Base-by-base conservation (phyloP, 2,888 invertebrate species). In the Druceiella hillmani region DNA sequence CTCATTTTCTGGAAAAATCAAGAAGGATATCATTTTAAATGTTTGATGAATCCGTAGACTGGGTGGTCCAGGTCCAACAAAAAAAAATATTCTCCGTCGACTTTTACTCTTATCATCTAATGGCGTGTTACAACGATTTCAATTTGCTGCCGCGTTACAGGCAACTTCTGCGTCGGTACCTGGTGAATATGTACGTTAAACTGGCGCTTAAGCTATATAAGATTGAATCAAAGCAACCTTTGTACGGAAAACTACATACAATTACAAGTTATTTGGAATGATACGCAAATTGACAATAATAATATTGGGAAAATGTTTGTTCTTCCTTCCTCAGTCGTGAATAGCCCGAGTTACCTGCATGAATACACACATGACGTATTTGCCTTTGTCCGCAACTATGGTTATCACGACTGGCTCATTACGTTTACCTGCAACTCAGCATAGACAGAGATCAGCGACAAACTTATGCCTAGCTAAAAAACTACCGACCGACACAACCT, bases 241-340 rank as follows among this genome's bases (percentile, higher is more conserved):
- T 46, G 57, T 22, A 17, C 50, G 2, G 58, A 57, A 29, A 44
- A 55, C 4, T 59, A 59, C 35, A 53, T 60, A 27, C 46, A 52
- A 38, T 29, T 3, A 38, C 40, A 15, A 49, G 50, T 15, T 3
- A n/a, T 27, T 45, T 47, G 50, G 3, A 27, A 50, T 2, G 12
- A 36, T 36, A 17, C 14, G 11, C 43, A 50, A 33, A 48, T 41
- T 41, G 48, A 54, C 48, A 46, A 45, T 47, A 37, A 49, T 31
- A 50, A 54, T 47, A 35, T 54, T 1, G 55, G 56, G 4, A 17
- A 47, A 12, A 40, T 41, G 25, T 49, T 48, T 34, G 55, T 56
- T 51, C 44, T 58, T 2, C 56, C 59, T 36, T 33, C 56, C 15
- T 48, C 50, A 29, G 52, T 47, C 38, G 43, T 44, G 20, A 48